Evolutionary conservation across 2,888 invertebrate genomes (phyloP).

Genomic region (Drosophila paranaensis): DNA sequence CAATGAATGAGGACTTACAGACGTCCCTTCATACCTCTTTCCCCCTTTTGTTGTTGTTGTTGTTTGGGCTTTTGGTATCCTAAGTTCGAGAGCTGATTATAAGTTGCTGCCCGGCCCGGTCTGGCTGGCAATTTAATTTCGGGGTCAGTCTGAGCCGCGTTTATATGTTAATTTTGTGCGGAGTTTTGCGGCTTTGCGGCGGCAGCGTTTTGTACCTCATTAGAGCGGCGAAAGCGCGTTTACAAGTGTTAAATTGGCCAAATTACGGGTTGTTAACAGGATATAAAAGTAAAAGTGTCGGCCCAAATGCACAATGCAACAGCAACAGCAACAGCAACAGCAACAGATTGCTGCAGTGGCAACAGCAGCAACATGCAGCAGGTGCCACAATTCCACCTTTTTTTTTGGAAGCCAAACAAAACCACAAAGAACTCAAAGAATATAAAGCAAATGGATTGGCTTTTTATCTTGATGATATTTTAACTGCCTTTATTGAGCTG

Average conservation of each 20-base stretch:
- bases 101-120: constrained; percentile 34
- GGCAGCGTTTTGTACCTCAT: constrained; percentile 76
- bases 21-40: not conserved
- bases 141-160: constrained; percentile 52
- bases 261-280: constrained; percentile 79
- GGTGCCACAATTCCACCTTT: constrained; percentile 52
- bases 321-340: constrained; percentile 26
- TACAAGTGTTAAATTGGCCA: constrained; percentile 81
- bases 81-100: constrained; percentile 63
- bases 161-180: constrained; percentile 71
- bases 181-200: constrained; percentile 30
- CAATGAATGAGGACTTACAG: constrained; percentile 36
- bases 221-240: constrained; percentile 79
- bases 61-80: constrained; percentile 58
- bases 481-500: constrained; percentile 4
- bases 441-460: constrained; percentile 3
- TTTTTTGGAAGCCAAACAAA: constrained; percentile 19
- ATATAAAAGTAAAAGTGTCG: constrained; percentile 78
- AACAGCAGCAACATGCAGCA: constrained; percentile 26
- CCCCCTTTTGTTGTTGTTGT: not conserved
- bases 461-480: constrained; percentile 4
- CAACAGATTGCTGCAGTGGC: constrained; percentile 16
- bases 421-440: constrained; percentile 5
- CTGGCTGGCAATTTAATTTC: constrained; percentile 67
- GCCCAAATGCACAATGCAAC: constrained; percentile 25